A percentile compares a stretch with the other conserved stretches of the same genome.
These are phyloP conservation scores for Meteorus colon DNA, from an alignment of 2,888 invertebrate species.

Conservation along the genomic window DNA sequence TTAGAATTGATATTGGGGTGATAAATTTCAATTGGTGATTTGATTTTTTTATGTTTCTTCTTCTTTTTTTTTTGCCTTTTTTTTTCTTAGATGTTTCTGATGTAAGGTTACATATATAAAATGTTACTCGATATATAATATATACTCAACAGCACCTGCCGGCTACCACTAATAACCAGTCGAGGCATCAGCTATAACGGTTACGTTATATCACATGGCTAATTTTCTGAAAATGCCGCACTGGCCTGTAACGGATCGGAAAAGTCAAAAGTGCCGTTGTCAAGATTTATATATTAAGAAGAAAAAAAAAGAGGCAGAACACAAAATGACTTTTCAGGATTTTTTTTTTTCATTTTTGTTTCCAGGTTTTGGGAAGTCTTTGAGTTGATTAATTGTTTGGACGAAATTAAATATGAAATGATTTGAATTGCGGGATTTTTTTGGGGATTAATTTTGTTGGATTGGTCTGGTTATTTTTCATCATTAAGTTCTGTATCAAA, in stretches of 20 bases:
- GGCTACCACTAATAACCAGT: constrained; percentile 52
- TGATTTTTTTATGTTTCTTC: background rate
- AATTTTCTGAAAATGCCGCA: constrained; percentile 53
- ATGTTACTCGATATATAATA: constrained; percentile 31
- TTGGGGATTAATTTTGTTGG: too few species aligned
- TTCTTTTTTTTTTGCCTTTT: background rate
- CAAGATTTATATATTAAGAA: constrained; percentile 20
- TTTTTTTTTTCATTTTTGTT: background rate
- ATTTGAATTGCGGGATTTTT: too few species aligned
- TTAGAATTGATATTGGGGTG: background rate
- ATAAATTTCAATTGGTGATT: background rate
- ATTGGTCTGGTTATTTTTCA: too few species aligned
- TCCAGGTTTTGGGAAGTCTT: background rate
- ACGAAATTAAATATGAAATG: too few species aligned
- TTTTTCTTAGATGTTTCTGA: background rate
- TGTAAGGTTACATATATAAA: constrained; percentile 17
- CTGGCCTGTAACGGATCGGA: constrained; percentile 52
- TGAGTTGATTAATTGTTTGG: background rate
- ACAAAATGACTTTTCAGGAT: background rate
- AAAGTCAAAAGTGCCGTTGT: constrained; percentile 48
- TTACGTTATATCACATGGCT: constrained; percentile 53
- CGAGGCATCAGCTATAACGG: constrained; percentile 51
- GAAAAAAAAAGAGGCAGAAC: background rate
- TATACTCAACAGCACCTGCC: constrained; percentile 39
- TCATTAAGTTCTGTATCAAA: too few species aligned